These are phyloP conservation scores for Lomographa bimaculata DNA, from an alignment of 2,888 invertebrate species.

Conservation along the genomic window DNA sequence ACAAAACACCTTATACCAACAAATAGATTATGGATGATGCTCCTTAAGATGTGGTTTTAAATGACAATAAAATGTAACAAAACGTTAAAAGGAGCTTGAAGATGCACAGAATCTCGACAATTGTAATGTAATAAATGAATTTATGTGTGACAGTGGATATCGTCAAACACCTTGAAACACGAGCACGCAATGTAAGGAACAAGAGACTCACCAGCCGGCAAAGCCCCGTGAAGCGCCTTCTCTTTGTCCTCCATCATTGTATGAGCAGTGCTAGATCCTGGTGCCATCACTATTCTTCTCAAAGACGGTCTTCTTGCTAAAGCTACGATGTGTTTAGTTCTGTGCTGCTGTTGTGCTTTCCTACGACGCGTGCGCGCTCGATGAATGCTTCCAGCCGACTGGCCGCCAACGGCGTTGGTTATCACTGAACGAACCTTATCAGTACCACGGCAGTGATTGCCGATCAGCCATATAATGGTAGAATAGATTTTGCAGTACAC, in stretches of 20 bases:
- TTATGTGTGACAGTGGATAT: too few species aligned
- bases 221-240: conserved; percentile 65
- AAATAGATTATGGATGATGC: too few species aligned
- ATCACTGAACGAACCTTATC: conserved; percentile 79
- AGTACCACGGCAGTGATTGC: conserved; percentile 75
- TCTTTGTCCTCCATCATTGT: conserved; percentile 81
- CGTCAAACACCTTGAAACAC: too few species aligned
- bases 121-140: too few species aligned
- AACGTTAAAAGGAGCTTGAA: too few species aligned
- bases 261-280: conserved; percentile 80
- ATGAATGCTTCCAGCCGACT: conserved; percentile 72
- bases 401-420: conserved; percentile 64
- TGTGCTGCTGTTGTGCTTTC: conserved; percentile 59
- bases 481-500: conserved; percentile 75
- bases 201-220: conserved; percentile 58
- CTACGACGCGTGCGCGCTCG: conserved; percentile 78
- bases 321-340: conserved; percentile 68
- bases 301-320: conserved; percentile 73
- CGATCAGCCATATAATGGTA: conserved; percentile 71
- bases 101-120: too few species aligned
- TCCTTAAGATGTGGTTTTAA: too few species aligned
- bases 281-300: conserved; percentile 82
- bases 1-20: conserved; percentile 11
- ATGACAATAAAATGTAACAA: too few species aligned
- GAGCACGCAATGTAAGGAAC: too few species aligned